phyloP scores from a whole-genome alignment of 2,797 vertebrate genomes.

The Paratrypauchen microcephalus region DNA sequence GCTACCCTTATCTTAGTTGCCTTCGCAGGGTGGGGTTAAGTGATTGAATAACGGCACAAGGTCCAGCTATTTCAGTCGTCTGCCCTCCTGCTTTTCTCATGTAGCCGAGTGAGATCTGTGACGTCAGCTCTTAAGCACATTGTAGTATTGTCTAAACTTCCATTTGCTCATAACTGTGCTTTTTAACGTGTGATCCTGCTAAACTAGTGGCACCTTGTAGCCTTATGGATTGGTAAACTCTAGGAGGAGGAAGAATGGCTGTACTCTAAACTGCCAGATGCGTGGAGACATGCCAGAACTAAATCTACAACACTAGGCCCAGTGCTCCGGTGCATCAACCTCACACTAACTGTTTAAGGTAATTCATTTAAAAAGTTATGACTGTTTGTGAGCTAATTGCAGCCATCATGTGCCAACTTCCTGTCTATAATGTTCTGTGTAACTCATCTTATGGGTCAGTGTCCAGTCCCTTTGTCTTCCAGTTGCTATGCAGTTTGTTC shows the following conservation, averaged over 20 bases:
- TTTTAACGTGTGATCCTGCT: conserved; percentile 57
- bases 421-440: conserved; percentile 70
- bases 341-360: conserved; percentile 73
- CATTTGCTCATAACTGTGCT: conserved; percentile 64
- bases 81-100: conserved; percentile 56
- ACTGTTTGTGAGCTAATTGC: conserved; percentile 58
- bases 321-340: conserved; percentile 60
- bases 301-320: conserved; percentile 65
- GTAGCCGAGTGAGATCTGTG: conserved; percentile 65
- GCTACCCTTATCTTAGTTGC: conserved; percentile 79
- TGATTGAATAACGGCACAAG: conserved; percentile 57
- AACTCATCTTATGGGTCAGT: conserved; percentile 76
- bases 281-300: conserved; percentile 64
- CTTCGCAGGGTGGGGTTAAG: conserved; percentile 71
- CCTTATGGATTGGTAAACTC: conserved; percentile 65
- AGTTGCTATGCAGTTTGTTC: conserved; percentile 79
- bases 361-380: conserved; percentile 49
- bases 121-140: conserved; percentile 60
- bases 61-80: conserved; percentile 47
- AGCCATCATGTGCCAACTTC: conserved; percentile 77
- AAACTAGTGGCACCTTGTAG: conserved; percentile 66
- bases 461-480: conserved; percentile 88
- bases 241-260: conserved; percentile 37
- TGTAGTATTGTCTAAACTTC: conserved; percentile 53
- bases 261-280: conserved; percentile 77